Base-by-base conservation (phyloP, 2,113 vertebrate genomes). In the Macrotis lagotis region DNA sequence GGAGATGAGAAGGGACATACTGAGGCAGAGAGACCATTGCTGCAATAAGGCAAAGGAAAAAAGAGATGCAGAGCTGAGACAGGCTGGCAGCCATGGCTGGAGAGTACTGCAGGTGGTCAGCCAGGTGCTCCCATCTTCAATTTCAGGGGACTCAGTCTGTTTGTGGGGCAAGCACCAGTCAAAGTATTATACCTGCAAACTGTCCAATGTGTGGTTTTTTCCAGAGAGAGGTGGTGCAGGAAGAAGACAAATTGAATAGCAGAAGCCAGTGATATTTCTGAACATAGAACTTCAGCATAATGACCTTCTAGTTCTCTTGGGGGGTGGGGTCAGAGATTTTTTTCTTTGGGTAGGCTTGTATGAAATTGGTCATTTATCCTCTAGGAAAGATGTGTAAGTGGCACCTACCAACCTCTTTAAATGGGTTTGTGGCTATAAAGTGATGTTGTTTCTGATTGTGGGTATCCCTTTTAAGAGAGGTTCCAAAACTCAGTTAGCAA, bases 281-380 rank as follows among this genome's bases (percentile, higher is more conserved):
- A 66, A 37, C 90, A 49, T 49, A 53, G 50, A 22, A n/a, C 0
- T 19, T 90, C 25, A 44, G 28, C 37, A 8, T 44, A 48, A 31
- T 88, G 5, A 9, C 12, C 3, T 51, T 55, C 44, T 22, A 25
- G 28, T 47, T 51, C 91, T 37, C 52, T 2, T 31, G 10, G 28
- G 90, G 89, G 25, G 50, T 91, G 44, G n/a, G n/a, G n/a, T n/a
- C n/a, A n/a, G n/a, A n/a, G n/a, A n/a, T 25, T 89, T 74, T 91
- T 93, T 95, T 92, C 91, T 90, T 91, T 50, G 55, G 14, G 28
- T 59, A 59, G 55, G 9, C 25, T 88, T 90, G 22, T 91, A 94
- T 83, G 16, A 6, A 25, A 90, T 94, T 97, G 59, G 93, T 93
- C 91, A 83, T n/a, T 47, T 90, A 90, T 52, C 95, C 96, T 74